These are phyloP conservation scores for Ophiothrix spiculata DNA, from an alignment of 35 echinoderm and acorn worm genomes.

Conservation along the genomic window DNA sequence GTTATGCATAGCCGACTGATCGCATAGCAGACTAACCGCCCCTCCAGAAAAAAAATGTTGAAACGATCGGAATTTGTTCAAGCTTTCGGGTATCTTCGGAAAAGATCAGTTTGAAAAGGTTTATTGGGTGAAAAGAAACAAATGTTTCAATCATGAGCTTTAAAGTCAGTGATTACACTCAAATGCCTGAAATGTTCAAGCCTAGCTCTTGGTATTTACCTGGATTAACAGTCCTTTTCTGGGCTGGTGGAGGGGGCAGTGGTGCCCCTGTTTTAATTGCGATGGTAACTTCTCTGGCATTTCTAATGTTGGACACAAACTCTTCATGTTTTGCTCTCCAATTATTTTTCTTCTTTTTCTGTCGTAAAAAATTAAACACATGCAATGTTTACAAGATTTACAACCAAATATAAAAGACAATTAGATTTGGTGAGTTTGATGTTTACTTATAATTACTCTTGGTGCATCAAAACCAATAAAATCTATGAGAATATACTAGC, in stretches of 20 bases:
- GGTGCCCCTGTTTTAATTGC: constrained; percentile 93
- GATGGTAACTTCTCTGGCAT: constrained; percentile 67
- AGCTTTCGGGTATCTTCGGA: too few relatives aligned
- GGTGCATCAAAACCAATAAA: neutral
- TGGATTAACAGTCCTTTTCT: constrained; percentile 82
- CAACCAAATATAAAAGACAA: neutral
- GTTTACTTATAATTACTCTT: neutral
- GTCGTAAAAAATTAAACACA: neutral
- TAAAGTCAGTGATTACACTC: too few relatives aligned
- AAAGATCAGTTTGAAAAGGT: too few relatives aligned
- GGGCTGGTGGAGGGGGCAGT: constrained; percentile 81
- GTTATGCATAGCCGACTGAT: too few relatives aligned
- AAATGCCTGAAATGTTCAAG: too few relatives aligned
- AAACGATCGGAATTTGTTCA: too few relatives aligned
- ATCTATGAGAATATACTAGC: neutral
- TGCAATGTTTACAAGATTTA: neutral
- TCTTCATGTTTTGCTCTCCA: constrained; percentile 95
- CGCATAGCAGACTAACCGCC: too few relatives aligned
- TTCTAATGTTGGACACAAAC: constrained; percentile 49
- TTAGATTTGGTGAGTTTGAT: neutral
- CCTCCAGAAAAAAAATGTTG: too few relatives aligned
- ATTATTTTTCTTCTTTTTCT: constrained; percentile 75
- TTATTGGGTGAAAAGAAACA: too few relatives aligned
- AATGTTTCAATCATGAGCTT: too few relatives aligned
- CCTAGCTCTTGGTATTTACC: too few relatives aligned